Base-by-base conservation (phyloP, 1,140 invertebrate genomes). In the Drosophila arawakana region DNA sequence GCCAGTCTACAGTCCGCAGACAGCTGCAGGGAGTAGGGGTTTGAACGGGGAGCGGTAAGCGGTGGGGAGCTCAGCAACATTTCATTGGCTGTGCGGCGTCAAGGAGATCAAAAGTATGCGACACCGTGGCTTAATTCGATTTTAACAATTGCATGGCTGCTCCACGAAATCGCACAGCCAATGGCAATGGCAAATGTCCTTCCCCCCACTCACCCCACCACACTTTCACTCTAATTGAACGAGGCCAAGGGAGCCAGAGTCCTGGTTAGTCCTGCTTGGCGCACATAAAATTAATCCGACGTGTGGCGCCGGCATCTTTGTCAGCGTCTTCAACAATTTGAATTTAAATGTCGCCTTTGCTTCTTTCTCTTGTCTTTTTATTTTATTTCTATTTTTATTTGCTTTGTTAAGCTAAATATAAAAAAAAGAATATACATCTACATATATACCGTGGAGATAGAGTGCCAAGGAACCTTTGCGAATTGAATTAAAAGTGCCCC, bases 41-140 rank as follows among this genome's bases (percentile, higher is more conserved):
- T 21, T 21, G 18, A 2, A 21, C 1, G 18, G 18, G 18, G 18
- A 21, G 18, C 18, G 18, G 18, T 8, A 5, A 10, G n/a, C 15
- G 43, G 6, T 15, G 25, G 25, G 46, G 55, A 18, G 25, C 52
- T 55, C 62, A 86, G 83, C 84, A 88, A 88, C 84, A 89, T 89
- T 81, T 89, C 84, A 89, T 89, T 89, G 84, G 84, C 78, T 89
- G 79, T 67, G 73, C 62, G 69, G 69, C 77, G 81, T 73, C 83
- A 74, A 77, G 84, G 77, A 89, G 84, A 89, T 89, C 84, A 89
- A 89, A 89, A 89, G 84, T 89, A 89, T 89, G 84, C 84, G 84
- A 89, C 84, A 89, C 84, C 84, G 84, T 89, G 84, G 84, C 84
- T 89, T 89, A 89, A 89, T 89, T 89, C 78, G 84, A 89, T 89